Percentiles rank a stretch among this genome's conserved stretches.
These are phyloP conservation scores for Mya arenaria DNA, from an alignment of 1,140 invertebrate species.

Conservation along the genomic window DNA sequence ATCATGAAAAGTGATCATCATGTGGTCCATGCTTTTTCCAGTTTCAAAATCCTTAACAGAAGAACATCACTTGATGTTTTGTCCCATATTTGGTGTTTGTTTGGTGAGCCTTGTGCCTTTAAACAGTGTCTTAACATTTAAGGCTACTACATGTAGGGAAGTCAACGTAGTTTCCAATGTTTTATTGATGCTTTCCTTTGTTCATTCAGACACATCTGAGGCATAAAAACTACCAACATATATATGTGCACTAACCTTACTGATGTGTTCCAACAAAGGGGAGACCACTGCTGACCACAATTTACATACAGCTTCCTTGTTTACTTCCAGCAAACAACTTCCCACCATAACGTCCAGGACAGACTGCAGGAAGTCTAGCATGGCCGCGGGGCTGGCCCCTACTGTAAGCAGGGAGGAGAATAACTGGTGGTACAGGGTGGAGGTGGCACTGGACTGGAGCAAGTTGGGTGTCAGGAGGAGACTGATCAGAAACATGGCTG, in stretches of 20 bases:
- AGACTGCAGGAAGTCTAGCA: conserved; percentile 72
- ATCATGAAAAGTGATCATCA: too few species aligned
- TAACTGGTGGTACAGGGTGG: conserved; percentile 69
- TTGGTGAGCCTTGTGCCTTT: too few species aligned
- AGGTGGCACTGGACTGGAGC: conserved; percentile 37
- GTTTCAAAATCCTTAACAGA: too few species aligned
- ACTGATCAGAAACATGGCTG: conserved; percentile 71
- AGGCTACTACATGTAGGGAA: too few species aligned
- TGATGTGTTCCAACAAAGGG: conserved; percentile 67
- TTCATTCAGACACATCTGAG: too few species aligned
- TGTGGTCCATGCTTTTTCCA: too few species aligned
- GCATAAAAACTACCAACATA: too few species aligned
- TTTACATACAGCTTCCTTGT: conserved; percentile 68
- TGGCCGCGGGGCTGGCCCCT: conserved; percentile 63
- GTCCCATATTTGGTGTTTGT: too few species aligned
- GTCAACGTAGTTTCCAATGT: too few species aligned
- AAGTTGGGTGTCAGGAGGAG: conserved; percentile 68
- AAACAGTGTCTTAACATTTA: too few species aligned
- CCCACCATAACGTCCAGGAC: conserved; percentile 67
- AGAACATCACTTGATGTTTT: too few species aligned
- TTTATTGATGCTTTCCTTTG: too few species aligned
- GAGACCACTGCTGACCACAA: conserved; percentile 72
- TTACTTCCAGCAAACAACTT: conserved; percentile 56
- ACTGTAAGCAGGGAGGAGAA: conserved; percentile 64
- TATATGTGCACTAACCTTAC: conserved; percentile 58